Percentiles rank a stretch among this genome's conserved stretches.
phyloP scores from a whole-genome alignment of 2,888 invertebrate genomes.

The Drosophila paranaensis region DNA sequence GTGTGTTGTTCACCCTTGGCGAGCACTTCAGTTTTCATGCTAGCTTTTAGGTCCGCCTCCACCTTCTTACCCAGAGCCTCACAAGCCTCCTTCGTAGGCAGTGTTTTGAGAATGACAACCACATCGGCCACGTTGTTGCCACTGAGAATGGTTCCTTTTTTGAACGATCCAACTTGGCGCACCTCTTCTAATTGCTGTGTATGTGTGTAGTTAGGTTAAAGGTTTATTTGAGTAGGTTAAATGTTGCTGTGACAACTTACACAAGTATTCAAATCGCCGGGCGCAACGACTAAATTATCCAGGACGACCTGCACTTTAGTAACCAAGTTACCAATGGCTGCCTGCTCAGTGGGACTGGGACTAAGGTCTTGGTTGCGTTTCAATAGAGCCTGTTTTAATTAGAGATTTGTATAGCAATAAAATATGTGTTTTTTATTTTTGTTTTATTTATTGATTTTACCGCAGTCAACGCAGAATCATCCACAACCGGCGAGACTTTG shows the following conservation, averaged over 20 bases:
- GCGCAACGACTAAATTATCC: constrained; percentile 97
- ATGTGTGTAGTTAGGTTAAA: constrained; percentile 29
- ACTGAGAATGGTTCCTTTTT: constrained; percentile 98
- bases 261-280: constrained; percentile 97
- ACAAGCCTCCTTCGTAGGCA: constrained; percentile 98
- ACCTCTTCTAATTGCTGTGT: constrained; percentile 96
- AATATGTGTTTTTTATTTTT: not conserved
- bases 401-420: not conserved
- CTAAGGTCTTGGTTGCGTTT: constrained; percentile 97
- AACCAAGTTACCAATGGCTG: constrained; percentile 95
- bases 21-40: constrained; percentile 88
- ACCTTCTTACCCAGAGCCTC: constrained; percentile 95
- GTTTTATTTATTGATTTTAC: constrained; percentile 84
- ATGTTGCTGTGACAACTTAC: constrained; percentile 88
- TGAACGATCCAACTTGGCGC: constrained; percentile 98
- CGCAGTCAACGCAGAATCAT: constrained; percentile 94
- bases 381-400: constrained; percentile 90
- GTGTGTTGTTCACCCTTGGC: constrained; percentile 86
- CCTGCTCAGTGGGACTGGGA: constrained; percentile 95
- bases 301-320: constrained; percentile 97
- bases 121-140: constrained; percentile 98
- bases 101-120: constrained; percentile 97
- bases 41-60: constrained; percentile 92
- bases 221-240: not conserved
- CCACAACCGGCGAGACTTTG: constrained; percentile 91